phyloP scores from a whole-genome alignment of 2,113 vertebrate species.

The Odobenus rosmarus region DNA sequence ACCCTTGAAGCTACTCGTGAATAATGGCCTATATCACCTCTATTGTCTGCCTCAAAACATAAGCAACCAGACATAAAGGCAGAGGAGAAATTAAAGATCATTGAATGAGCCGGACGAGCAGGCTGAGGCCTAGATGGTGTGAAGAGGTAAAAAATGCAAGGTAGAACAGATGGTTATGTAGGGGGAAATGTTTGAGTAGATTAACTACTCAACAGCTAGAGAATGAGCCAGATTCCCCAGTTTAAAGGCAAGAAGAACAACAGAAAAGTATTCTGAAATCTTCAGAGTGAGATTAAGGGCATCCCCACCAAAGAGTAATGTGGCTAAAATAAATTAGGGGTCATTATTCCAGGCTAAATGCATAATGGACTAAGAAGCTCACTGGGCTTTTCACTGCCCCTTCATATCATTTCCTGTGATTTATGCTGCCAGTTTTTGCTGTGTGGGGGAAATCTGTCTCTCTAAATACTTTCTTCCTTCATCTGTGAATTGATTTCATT shows the following conservation, averaged over 20 bases:
- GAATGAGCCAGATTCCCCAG: constrained; percentile 65
- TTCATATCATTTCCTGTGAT: not conserved
- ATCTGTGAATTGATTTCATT: constrained; percentile 54
- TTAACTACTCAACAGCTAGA: constrained; percentile 68
- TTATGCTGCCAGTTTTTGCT: constrained; percentile 56
- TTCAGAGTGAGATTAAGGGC: constrained; percentile 70
- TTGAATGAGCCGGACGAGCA: constrained; percentile 87
- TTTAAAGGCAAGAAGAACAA: constrained; percentile 40
- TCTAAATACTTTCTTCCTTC: constrained; percentile 60
- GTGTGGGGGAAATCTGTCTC: constrained; percentile 64
- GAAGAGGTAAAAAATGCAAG: constrained; percentile 78
- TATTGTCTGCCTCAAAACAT: constrained; percentile 90
- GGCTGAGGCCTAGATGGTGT: constrained; percentile 75
- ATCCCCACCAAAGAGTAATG: constrained; percentile 67
- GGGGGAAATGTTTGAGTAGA: constrained; percentile 66
- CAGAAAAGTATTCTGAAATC: constrained; percentile 76
- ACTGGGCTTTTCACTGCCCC: constrained; percentile 67
- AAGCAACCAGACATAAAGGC: constrained; percentile 88
- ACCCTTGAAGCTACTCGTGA: constrained; percentile 90
- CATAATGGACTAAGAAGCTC: constrained; percentile 69
- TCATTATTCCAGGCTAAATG: constrained; percentile 75
- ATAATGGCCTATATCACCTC: constrained; percentile 89
- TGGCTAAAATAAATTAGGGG: constrained; percentile 81
- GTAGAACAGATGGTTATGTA: constrained; percentile 80
- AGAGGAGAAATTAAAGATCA: constrained; percentile 91